Percentiles rank a stretch among this genome's conserved stretches.
phyloP scores from a whole-genome alignment of 2,113 vertebrate species.

The Nothoprocta pentlandii region DNA sequence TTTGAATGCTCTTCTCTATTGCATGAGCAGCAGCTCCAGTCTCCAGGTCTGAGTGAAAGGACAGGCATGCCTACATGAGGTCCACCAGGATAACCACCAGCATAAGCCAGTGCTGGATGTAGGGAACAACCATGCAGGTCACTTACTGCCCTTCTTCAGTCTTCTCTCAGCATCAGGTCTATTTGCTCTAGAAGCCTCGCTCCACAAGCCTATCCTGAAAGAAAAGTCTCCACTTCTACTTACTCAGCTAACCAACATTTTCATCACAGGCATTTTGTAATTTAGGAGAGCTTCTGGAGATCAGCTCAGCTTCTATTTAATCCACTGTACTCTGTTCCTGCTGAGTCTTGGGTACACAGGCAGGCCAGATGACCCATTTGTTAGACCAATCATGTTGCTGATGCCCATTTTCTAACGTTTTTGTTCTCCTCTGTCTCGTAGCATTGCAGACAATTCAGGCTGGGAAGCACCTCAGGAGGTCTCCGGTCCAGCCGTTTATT shows the following conservation, averaged over 20 bases:
- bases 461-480: neutral
- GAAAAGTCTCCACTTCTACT: neutral
- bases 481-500: neutral
- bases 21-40: neutral
- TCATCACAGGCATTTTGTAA: neutral
- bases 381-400: neutral
- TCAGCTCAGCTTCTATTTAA: neutral
- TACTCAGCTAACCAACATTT: neutral
- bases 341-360: fast-evolving
- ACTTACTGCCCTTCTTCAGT: neutral
- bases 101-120: neutral
- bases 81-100: neutral
- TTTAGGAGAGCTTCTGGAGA: neutral
- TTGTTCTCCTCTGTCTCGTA: neutral
- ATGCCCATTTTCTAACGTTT: neutral
- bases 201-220: neutral
- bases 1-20: neutral
- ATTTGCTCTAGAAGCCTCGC: neutral
- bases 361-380: neutral
- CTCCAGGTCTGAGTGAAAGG: neutral
- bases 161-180: neutral
- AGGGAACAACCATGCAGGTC: fast-evolving
- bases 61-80: neutral
- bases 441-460: neutral
- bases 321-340: neutral